Base-by-base conservation (phyloP, 2,113 vertebrate genomes). In the Arvicanthis niloticus region DNA sequence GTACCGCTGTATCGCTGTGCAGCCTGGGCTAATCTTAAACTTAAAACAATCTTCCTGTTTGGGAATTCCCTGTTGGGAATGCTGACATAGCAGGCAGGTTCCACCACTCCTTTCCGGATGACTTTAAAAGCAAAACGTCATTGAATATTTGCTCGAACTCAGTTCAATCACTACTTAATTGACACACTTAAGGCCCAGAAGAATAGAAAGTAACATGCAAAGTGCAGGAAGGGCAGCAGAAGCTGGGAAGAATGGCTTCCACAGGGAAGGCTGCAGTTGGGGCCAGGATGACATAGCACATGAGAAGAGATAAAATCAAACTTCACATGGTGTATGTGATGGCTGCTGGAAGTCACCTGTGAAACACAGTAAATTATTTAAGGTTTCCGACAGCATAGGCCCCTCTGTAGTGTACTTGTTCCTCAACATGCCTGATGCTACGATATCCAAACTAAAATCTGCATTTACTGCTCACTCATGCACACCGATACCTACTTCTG, bases 71-170 rank as follows among this genome's bases (percentile, higher is more conserved):
- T 24, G 15, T 31, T 56, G 9, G 37, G 13, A 88, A 51, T 5
- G 12, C 34, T 73, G 24, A 5, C 24, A 42, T 1, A 4, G 67
- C 16, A 73, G 22, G 51, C 15, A 29, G 6, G 5, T 26, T 15
- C 86, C 4, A 56, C 68, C 37, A 31, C 22, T 53, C 34, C 24
- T 31, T 19, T 26, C 13, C 42, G 45, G 42, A 88, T 34, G 80
- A 81, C n/a, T 53, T 88, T 88, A 68, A 91, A 92, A 89, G 86
- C 80, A 85, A 84, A 94, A 90, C 22, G 3, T 21, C 75, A 70
- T 0, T 51, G 67, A 94, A 40, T 45, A 87, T 24, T 80, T 70
- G 16, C 51, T 77, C 76, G 68, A 19, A 80, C 60, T 84, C 76
- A 58, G 53, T 91, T 62, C 56, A 76, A 0, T 19, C 37, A 70